phyloP scores from a whole-genome alignment of 1,140 invertebrate genomes.

The Caenorhabditis inopinata region DNA sequence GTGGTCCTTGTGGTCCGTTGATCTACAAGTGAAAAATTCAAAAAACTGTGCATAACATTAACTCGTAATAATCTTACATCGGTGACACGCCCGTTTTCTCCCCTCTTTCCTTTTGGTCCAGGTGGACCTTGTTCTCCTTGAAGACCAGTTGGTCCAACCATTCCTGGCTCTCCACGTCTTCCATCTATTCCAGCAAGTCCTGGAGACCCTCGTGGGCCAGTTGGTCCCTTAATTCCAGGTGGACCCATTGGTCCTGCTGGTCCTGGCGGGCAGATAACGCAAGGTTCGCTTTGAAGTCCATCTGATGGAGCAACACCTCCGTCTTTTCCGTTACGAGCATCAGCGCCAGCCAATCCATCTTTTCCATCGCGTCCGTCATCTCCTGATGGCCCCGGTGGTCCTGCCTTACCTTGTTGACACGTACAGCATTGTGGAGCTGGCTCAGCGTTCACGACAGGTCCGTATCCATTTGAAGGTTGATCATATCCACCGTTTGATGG shows the following conservation, averaged over 20 bases:
- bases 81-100: constrained; percentile 23
- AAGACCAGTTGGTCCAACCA: constrained; percentile 51
- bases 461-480: constrained; percentile 35
- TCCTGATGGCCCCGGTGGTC: constrained; percentile 48
- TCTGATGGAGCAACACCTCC: constrained; percentile 44
- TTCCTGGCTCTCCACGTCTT: constrained; percentile 50
- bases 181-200: constrained; percentile 50
- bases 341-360: constrained; percentile 41
- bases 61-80: neutral
- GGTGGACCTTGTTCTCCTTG: constrained; percentile 39
- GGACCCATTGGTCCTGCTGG: constrained; percentile 44
- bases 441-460: constrained; percentile 56
- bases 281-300: constrained; percentile 47
- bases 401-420: constrained; percentile 54
- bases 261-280: constrained; percentile 55
- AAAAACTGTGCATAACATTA: too few relatives aligned
- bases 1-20: constrained; percentile 48
- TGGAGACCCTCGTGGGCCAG: constrained; percentile 48
- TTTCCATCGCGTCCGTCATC: constrained; percentile 52
- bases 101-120: constrained; percentile 48
- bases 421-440: constrained; percentile 63
- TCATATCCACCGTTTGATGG: constrained; percentile 33
- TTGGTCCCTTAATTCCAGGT: constrained; percentile 50
- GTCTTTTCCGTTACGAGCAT: constrained; percentile 45
- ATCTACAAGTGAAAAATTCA: constrained; percentile 42